These are phyloP conservation scores for Cercocebus atys DNA, from an alignment of 2,113 vertebrate genomes.

Conservation along the genomic window DNA sequence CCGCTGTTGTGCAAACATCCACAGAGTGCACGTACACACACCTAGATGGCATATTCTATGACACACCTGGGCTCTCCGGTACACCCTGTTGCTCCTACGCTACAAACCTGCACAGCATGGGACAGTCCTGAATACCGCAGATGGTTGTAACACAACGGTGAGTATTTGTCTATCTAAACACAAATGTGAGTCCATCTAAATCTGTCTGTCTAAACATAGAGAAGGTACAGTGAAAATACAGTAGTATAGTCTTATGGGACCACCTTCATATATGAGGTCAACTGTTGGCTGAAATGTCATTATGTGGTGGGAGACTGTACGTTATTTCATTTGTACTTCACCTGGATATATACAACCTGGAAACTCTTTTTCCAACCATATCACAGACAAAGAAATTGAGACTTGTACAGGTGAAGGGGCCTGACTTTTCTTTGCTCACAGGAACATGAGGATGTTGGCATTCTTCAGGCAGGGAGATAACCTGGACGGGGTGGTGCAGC, in stretches of 20 bases:
- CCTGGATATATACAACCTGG: neutral
- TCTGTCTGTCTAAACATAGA: neutral
- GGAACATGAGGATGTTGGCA: neutral
- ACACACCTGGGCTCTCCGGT: neutral
- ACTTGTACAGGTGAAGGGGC: accelerated
- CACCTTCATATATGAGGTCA: neutral
- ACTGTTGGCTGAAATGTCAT: neutral
- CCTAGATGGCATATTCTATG: neutral
- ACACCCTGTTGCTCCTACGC: neutral
- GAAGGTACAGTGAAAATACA: neutral
- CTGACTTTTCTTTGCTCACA: neutral
- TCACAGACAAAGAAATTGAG: neutral
- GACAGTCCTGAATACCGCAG: neutral
- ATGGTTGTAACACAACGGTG: accelerated
- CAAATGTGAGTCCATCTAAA: neutral
- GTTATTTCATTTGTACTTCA: neutral
- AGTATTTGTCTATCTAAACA: neutral
- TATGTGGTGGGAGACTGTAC: neutral
- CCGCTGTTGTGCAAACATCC: accelerated
- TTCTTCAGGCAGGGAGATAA: neutral
- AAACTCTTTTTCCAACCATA: neutral
- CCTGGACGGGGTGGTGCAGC: accelerated
- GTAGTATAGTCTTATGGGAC: neutral
- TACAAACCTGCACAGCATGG: neutral
- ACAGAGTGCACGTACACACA: neutral